Conservation (phyloP, 2,888 invertebrate genomes). For the Uropetala carovei region DNA sequence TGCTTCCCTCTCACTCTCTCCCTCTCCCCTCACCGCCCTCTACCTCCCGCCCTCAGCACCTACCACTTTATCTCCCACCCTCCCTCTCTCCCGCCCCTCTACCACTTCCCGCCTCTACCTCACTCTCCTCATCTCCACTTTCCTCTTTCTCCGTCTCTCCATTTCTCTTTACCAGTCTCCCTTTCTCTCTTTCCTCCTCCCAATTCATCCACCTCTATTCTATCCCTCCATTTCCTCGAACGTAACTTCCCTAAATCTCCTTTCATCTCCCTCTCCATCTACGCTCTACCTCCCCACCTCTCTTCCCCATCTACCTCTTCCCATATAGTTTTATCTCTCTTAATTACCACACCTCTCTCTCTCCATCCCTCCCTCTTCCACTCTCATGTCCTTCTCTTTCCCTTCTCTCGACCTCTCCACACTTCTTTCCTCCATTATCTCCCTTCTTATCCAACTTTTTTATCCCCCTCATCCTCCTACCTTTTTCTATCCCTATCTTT, state of each 20-base stretch:
- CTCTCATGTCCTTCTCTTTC: not conserved
- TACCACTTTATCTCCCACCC: not conserved
- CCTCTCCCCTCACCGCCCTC: not conserved
- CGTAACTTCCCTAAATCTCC: not conserved
- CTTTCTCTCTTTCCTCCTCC: not conserved
- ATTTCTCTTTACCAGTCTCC: not conserved
- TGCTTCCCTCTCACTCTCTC: not conserved
- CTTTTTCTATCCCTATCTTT: conserved; percentile 4
- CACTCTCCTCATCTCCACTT: not conserved
- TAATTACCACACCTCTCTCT: not conserved
- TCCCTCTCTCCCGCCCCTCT: not conserved
- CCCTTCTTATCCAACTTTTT: not conserved
- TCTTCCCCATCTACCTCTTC: not conserved
- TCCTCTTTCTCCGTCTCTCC: not conserved
- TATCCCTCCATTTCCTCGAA: not conserved
- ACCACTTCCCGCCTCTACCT: too few species aligned
- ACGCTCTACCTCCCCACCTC: not conserved
- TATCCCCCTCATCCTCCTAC: not conserved
- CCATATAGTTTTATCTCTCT: not conserved
- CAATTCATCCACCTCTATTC: not conserved
- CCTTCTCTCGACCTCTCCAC: not conserved
- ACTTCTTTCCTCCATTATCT: not conserved
- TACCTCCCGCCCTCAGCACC: not conserved
- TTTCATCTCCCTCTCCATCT: not conserved
- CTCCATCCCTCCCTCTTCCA: not conserved